Conservation (phyloP, 2,113 vertebrate genomes). For the Coptodon bakossiorum region DNA sequence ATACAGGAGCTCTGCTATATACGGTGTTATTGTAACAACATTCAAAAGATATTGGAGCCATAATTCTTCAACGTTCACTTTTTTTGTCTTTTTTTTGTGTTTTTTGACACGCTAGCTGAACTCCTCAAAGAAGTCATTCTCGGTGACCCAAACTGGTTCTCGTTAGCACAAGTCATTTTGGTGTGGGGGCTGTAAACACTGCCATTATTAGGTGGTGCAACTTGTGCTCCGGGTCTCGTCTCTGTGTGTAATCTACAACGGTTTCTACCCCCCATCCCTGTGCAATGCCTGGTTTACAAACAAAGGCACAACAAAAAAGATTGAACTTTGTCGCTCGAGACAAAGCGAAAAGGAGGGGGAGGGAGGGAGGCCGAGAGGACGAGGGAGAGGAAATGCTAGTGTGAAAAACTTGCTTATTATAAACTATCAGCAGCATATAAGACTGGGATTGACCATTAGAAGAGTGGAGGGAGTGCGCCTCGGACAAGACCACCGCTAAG, state of each 20-base stretch:
- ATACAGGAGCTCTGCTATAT: constrained; percentile 58
- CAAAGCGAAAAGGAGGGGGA: neutral
- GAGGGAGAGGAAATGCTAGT: constrained; percentile 9
- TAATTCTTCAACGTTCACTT: constrained; percentile 26
- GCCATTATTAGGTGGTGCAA: constrained; percentile 54
- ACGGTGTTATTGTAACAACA: constrained; percentile 55
- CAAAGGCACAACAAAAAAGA: constrained; percentile 72
- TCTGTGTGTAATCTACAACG: constrained; percentile 19
- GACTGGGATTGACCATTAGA: constrained; percentile 48
- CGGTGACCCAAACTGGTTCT: constrained; percentile 34
- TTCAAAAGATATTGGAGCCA: constrained; percentile 56
- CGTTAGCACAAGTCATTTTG: constrained; percentile 48
- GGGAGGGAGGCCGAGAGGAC: neutral
- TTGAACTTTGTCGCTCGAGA: constrained; percentile 39
- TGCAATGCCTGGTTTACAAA: constrained; percentile 65
- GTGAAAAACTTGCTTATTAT: constrained; percentile 29
- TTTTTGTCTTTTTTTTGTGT: neutral
- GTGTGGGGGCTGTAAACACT: constrained; percentile 62
- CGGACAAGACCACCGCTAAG: constrained; percentile 3
- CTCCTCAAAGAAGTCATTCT: constrained; percentile 19
- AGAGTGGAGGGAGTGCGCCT: constrained; percentile 14
- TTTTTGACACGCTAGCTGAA: constrained; percentile 4
- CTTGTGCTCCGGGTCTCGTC: constrained; percentile 45
- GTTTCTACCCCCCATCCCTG: neutral
- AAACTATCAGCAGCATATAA: constrained; percentile 71